Conservation (phyloP, 2,113 vertebrate genomes). For the Todiramphus saurophagus region DNA sequence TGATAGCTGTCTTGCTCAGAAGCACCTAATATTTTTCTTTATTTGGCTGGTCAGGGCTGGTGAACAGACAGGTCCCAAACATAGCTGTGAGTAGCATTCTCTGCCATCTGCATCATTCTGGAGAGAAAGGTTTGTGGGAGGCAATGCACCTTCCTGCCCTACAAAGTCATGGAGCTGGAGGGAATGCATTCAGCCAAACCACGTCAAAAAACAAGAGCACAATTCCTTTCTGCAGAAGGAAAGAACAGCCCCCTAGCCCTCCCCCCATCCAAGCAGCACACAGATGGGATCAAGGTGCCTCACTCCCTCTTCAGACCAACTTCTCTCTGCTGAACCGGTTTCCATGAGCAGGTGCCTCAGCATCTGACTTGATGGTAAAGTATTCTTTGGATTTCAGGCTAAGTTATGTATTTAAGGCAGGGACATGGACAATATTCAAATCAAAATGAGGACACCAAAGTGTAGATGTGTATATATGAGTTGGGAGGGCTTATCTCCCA, state of each 20-base stretch:
- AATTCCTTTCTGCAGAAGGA: not conserved
- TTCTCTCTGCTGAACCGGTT: not conserved
- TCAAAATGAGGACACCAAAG: not conserved
- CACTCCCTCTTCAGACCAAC: not conserved
- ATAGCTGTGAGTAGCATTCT: not conserved
- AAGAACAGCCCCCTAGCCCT: not conserved
- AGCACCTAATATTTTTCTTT: not conserved
- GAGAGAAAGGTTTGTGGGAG: not conserved
- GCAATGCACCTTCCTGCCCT: not conserved
- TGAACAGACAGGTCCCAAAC: not conserved
- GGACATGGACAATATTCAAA: not conserved
- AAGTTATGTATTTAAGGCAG: not conserved
- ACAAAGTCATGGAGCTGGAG: not conserved
- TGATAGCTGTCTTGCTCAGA: not conserved
- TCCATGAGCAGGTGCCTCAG: not conserved
- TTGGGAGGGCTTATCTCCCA: not conserved
- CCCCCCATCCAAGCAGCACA: rapidly evolving
- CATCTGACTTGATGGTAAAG: not conserved
- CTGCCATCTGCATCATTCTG: not conserved
- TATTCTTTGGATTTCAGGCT: not conserved
- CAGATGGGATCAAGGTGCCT: not conserved
- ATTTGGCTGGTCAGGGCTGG: not conserved
- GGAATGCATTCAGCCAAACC: not conserved
- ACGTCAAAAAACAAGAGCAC: not conserved
- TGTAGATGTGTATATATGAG: not conserved